A percentile compares a stretch with the other conserved stretches of the same genome.
phyloP scores from a whole-genome alignment of 2,888 invertebrate species.

The Tromatobia lineatoria region DNA sequence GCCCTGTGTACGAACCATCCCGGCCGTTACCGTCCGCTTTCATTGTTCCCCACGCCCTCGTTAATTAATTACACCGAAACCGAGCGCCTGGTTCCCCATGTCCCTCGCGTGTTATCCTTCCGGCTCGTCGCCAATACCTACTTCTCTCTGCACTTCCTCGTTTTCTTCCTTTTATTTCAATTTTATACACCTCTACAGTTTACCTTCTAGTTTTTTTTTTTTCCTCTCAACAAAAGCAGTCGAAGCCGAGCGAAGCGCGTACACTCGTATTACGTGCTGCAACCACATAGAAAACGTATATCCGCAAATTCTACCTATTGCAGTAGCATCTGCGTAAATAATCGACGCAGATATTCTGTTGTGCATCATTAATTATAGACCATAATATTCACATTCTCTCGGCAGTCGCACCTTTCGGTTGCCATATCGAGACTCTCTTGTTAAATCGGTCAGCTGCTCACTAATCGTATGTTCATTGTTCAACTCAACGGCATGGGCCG shows the following conservation, averaged over 20 bases:
- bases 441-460: no score
- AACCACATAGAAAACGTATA: background rate
- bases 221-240: conserved; percentile 25
- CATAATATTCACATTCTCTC: no score
- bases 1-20: background rate
- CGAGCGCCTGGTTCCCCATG: conserved; percentile 9
- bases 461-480: no score
- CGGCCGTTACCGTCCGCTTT: conserved; percentile 45
- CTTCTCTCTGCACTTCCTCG: conserved; percentile 24
- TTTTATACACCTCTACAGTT: conserved; percentile 10
- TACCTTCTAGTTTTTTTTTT: conserved; percentile 6
- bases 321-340: background rate
- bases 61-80: conserved; percentile 62
- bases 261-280: background rate
- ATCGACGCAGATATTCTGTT: no score
- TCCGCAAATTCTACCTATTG: background rate
- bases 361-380: no score
- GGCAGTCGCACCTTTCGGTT: no score
- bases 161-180: conserved; percentile 30
- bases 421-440: no score
- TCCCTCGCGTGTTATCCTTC: conserved; percentile 47
- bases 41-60: conserved; percentile 53
- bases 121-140: conserved; percentile 34
- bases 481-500: no score
- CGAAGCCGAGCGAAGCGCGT: background rate